These are phyloP conservation scores for Drosophila bifasciata DNA, from an alignment of 1,140 invertebrate genomes.

Conservation along the genomic window DNA sequence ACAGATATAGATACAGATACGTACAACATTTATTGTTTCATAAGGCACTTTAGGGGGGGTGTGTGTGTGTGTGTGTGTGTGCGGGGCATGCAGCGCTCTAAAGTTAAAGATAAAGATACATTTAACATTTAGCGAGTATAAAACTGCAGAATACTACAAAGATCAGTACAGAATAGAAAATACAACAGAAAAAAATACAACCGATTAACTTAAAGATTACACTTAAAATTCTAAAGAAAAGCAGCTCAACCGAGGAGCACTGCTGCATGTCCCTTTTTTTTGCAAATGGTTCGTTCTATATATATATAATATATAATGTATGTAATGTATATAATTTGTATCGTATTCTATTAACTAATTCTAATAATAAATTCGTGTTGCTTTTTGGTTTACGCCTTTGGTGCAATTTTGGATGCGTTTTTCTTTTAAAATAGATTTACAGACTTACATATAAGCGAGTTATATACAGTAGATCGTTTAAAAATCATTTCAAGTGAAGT, in stretches of 20 bases:
- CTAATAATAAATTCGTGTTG: slow-evolving; percentile 26
- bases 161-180: slow-evolving; percentile 66
- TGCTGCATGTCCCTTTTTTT: too few relatives aligned
- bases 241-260: too few relatives aligned
- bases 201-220: slow-evolving; percentile 33
- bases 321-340: neutral
- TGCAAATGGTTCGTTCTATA: neutral
- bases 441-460: slow-evolving; percentile 52
- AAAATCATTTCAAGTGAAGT: neutral
- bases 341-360: neutral
- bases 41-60: slow-evolving; percentile 51
- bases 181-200: slow-evolving; percentile 62
- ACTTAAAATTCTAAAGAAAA: slow-evolving; percentile 10
- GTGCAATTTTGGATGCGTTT: slow-evolving; percentile 39
- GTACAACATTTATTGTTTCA: slow-evolving; percentile 73
- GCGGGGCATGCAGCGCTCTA: slow-evolving; percentile 47
- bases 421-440: slow-evolving; percentile 46
- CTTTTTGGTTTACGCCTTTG: slow-evolving; percentile 66
- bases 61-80: too few relatives aligned
- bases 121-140: slow-evolving; percentile 46
- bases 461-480: slow-evolving; percentile 41
- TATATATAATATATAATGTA: slow-evolving; percentile 2
- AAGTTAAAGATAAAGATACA: slow-evolving; percentile 25
- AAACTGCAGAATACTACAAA: slow-evolving; percentile 67
- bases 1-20: slow-evolving; percentile 34